phyloP scores from a whole-genome alignment of 2,888 invertebrate genomes.

The Nymphalis polychloros region DNA sequence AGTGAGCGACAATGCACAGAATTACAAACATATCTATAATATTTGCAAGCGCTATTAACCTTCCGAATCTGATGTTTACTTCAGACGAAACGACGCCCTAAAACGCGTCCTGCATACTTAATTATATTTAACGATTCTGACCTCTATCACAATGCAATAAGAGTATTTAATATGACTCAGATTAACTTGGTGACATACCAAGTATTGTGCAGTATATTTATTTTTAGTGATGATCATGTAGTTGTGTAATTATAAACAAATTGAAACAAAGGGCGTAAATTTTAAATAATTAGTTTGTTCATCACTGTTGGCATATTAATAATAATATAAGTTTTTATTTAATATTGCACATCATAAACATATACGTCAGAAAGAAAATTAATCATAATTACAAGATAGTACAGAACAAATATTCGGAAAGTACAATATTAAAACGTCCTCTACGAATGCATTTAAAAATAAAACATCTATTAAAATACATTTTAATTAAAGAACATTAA shows the following conservation, averaged over 20 bases:
- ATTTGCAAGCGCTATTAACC: conserved; percentile 5
- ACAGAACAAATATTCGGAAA: no score
- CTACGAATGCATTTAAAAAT: no score
- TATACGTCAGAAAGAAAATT: no score
- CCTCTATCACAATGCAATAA: conserved; percentile 12
- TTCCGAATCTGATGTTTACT: neutral
- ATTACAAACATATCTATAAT: neutral
- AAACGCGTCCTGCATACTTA: conserved; percentile 12
- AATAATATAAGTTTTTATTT: no score
- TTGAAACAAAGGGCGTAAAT: neutral
- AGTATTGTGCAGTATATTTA: neutral
- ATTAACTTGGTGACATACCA: neutral
- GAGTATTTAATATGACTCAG: conserved; percentile 6
- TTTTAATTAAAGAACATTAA: no score
- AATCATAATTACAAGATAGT: no score
- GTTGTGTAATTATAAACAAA: neutral
- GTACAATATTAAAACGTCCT: no score
- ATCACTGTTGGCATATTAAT: no score
- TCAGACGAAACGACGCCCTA: conserved; percentile 7
- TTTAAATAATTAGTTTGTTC: no score
- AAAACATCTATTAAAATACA: no score
- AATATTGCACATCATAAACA: no score
- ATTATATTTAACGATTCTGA: neutral
- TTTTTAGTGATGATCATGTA: conserved; percentile 16
- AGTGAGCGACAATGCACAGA: neutral